Evolutionary conservation across 2,888 invertebrate genomes (phyloP).

Genomic region (Cancer borealis): DNA sequence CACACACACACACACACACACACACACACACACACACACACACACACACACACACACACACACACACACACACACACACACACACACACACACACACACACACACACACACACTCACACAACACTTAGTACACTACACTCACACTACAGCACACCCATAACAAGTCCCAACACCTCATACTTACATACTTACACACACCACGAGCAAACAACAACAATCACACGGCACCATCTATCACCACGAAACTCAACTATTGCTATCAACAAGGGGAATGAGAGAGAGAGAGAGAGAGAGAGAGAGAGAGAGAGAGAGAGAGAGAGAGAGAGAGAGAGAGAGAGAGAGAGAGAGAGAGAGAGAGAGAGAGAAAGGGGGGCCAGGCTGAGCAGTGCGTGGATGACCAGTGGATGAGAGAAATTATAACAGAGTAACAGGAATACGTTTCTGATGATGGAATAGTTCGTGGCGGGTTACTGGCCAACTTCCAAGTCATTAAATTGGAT

Average conservation of each 20-base stretch:
- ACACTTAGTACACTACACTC: background rate
- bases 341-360: background rate
- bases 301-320: background rate
- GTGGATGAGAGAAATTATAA: too few species aligned
- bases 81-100: background rate
- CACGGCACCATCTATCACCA: background rate
- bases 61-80: slow-evolving; percentile 27
- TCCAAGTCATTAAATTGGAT: too few species aligned
- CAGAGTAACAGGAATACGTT: too few species aligned
- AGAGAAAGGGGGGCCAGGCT: too few species aligned
- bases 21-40: slow-evolving; percentile 26
- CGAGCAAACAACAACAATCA: background rate
- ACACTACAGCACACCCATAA: background rate
- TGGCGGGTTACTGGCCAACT: too few species aligned
- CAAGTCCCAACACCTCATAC: background rate
- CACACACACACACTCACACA: background rate
- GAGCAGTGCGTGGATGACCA: too few species aligned
- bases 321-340: background rate
- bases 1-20: background rate
- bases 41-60: slow-evolving; percentile 32
- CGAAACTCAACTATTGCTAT: background rate
- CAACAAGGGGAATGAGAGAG: background rate
- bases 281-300: slow-evolving; percentile 16
- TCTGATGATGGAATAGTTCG: too few species aligned
- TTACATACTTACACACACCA: background rate